Evolutionary conservation across 2,113 vertebrate genomes (phyloP).

Genomic region (Halcyon senegalensis): DNA sequence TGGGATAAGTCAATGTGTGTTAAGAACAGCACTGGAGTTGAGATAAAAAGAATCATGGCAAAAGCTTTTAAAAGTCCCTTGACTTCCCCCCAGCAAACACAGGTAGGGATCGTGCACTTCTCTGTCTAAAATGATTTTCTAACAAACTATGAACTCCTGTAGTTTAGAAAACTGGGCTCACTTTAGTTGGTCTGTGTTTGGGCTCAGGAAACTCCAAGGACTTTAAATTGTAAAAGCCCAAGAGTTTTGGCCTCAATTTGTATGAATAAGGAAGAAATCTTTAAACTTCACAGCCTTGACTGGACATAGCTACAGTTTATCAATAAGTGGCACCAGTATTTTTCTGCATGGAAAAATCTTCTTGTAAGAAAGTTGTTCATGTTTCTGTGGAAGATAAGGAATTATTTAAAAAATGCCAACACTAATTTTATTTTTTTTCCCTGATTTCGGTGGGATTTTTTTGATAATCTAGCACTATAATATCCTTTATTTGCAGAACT

Average conservation of each 20-base stretch:
- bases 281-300: not conserved
- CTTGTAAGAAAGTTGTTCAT: not conserved
- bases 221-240: not conserved
- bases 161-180: not conserved
- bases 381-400: not conserved
- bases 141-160: not conserved
- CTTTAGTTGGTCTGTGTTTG: not conserved
- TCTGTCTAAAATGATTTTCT: not conserved
- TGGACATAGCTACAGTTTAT: not conserved
- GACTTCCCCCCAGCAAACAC: constrained; percentile 92
- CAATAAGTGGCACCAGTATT: not conserved
- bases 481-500: not conserved
- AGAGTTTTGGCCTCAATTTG: not conserved
- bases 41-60: constrained; percentile 97
- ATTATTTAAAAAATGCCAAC: not conserved
- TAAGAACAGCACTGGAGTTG: constrained; percentile 93
- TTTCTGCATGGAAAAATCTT: not conserved
- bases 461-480: not conserved
- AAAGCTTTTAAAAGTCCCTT: constrained; percentile 98
- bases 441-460: not conserved
- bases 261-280: not conserved
- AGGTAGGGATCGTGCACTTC: constrained; percentile 73
- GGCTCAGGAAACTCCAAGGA: not conserved
- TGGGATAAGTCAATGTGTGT: constrained; percentile 99
- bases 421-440: accelerated